Evolutionary conservation across 2,797 vertebrate genomes (phyloP).

Genomic region (Somateria mollissima): DNA sequence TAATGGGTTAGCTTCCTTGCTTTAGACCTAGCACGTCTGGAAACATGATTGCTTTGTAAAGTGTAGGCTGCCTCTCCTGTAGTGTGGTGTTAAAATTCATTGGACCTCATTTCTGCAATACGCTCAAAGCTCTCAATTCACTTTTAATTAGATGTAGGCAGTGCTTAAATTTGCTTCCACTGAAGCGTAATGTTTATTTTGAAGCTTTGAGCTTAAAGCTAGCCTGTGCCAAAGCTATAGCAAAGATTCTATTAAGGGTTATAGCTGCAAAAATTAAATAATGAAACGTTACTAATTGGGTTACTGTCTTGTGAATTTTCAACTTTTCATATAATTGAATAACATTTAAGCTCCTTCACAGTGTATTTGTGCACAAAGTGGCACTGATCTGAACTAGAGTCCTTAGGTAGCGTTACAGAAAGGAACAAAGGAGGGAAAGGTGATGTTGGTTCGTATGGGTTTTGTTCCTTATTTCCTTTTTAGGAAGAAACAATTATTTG

Average conservation of each 20-base stretch:
- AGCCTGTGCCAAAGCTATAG: background rate
- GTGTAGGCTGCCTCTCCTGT: background rate
- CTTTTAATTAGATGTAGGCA: slow-evolving; percentile 13
- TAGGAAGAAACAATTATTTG: background rate
- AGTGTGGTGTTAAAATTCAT: background rate
- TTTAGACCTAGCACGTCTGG: background rate
- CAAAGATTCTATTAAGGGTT: background rate
- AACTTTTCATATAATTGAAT: background rate
- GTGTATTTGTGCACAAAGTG: background rate
- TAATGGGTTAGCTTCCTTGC: background rate
- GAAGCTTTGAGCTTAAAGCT: background rate
- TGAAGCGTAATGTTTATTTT: slow-evolving; percentile 39
- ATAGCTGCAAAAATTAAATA: background rate
- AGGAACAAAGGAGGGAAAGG: background rate
- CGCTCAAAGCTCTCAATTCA: background rate
- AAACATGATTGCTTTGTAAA: background rate
- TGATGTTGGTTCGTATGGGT: accelerated
- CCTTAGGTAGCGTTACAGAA: background rate
- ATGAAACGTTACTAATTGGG: background rate
- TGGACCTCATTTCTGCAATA: background rate
- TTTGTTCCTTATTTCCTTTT: background rate
- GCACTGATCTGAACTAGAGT: background rate
- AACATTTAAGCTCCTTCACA: background rate
- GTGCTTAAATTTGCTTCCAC: slow-evolving; percentile 28
- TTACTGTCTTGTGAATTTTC: background rate